Evolutionary conservation across 2,888 invertebrate genomes (phyloP), one percentile per base, ranked within the genome.

Genomic region (Eugnorisma glareosa): DNA sequence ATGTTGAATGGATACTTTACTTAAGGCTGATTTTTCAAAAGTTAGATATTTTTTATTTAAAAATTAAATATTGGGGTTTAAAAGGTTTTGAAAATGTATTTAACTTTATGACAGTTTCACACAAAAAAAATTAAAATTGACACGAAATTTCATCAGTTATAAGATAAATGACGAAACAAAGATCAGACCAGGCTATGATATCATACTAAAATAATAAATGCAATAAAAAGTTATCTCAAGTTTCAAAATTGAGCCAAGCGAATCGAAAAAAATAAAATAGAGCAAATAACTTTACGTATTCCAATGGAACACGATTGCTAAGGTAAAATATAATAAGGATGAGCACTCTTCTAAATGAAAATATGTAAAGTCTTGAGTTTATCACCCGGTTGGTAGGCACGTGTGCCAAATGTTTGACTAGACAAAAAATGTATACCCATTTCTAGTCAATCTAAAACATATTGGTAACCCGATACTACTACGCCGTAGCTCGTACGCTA

Each of bases 401-500:
- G 13, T 72, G 1, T 43, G 1, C 24, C 40, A 63, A 61, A 79
- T 63, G 1, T 54, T 63, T 43, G 35, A 54, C 28, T 35, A 35
- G 35, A 79, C 6, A 15, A 48, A 48, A 79, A 31, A 31, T 31
- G 11, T n/a, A 51, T n/a, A 18, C 40, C 31, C 24, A 48, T 24
- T 48, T 51, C 69, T 66, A 51, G 48, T 54, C 13, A 45, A 18
- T 69, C 40, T 24, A 74, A 74, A 51, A 45, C 18, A 66, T 69
- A 80, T 82, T 77, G 66, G 77, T 59, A 54, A 77, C 28, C 18
- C 8, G 28, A 70, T n/a, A 67, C 63, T 51, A 37, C 80, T 81
- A 83, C 78, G 83, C 15, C 78, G 73, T 82, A 80, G 67, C 45
- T 54, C 64, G 15, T 69, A 35, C 21, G 67, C 80, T 79, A 84